Evolutionary conservation across 2,113 vertebrate genomes (phyloP), one percentile per base, ranked within the genome.

Genomic region (Eulemur macaco): DNA sequence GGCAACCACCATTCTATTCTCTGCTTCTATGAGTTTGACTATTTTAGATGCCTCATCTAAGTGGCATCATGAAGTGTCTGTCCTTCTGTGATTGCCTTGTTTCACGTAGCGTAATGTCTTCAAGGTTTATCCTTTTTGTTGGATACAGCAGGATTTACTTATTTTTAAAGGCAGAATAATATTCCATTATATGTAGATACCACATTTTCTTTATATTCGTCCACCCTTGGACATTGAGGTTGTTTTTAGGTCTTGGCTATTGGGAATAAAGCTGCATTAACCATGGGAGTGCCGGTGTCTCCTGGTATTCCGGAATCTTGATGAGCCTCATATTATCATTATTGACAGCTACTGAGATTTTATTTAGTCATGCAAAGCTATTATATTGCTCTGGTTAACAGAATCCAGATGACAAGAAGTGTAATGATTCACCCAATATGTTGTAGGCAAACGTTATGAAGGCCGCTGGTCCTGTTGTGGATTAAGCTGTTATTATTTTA

Each of bases 401-500:
- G 37, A 86, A 25, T 64, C 6, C n/a, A 81, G 4, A 50, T 60
- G 64, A n/a, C 17, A 93, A 86, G 34, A 86, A 34, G 0, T 42
- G 83, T 90, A 69, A 76, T 18, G 10, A 54, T 95, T 94, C 4
- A 47, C 31, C 2, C 89, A 68, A 6, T 68, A 6, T 82, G 8
- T 95, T 96, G 2, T 60, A 98, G 97, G 27, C 21, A 37, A 42
- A 54, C 0, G 8, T 50, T 8, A 1, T 21, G 39, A 52, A n/a
- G n/a, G 10, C 6, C 1, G 0, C 6, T 86, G 29, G 93, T 80
- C 63, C 45, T 98, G 95, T 42, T 73, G 2, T 56, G 82, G 60
- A 60, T 31, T 77, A 34, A 96, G n/a, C 6, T 98, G 86, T 82
- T 98, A 97, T 8, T 54, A 88, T 66, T 89, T 98, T 52, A 42